A percentile compares a stretch with the other conserved stretches of the same genome.
phyloP scores from a whole-genome alignment of 2,797 vertebrate species.

The Pangasius larnaudii region DNA sequence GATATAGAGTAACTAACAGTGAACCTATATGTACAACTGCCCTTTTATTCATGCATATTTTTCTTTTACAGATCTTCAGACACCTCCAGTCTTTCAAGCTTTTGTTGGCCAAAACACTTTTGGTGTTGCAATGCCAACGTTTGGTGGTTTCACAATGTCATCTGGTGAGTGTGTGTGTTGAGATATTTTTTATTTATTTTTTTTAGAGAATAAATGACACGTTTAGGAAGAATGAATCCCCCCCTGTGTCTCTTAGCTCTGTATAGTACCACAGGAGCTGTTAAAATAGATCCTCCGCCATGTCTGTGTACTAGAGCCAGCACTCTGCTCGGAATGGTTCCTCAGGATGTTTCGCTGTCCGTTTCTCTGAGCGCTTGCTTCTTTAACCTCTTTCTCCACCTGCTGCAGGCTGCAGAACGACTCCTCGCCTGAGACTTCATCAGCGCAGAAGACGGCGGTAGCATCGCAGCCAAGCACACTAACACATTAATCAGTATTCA shows the following conservation, averaged over 20 bases:
- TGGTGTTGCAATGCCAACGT: slow-evolving; percentile 52
- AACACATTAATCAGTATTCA: not conserved
- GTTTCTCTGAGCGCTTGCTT: not conserved
- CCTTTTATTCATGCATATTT: not conserved
- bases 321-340: not conserved
- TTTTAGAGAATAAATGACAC: not conserved
- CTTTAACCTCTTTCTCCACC: not conserved
- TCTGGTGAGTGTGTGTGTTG: slow-evolving; percentile 61
- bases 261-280: not conserved
- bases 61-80: slow-evolving; percentile 22
- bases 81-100: slow-evolving; percentile 55
- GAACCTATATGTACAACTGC: not conserved
- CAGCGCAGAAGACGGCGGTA: slow-evolving; percentile 73
- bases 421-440: slow-evolving; percentile 65
- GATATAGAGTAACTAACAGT: not conserved
- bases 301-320: not conserved
- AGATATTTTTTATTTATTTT: not conserved
- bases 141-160: slow-evolving; percentile 64
- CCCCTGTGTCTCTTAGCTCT: not conserved
- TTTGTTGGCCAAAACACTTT: slow-evolving; percentile 65
- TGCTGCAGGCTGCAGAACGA: slow-evolving; percentile 66
- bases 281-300: not conserved
- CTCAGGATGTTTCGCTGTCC: not conserved
- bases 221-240: not conserved
- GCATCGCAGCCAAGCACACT: not conserved